Evolutionary conservation across 2,797 vertebrate genomes (phyloP), one percentile per base, ranked within the genome.

Genomic region (Premnoplex brunnescens): DNA sequence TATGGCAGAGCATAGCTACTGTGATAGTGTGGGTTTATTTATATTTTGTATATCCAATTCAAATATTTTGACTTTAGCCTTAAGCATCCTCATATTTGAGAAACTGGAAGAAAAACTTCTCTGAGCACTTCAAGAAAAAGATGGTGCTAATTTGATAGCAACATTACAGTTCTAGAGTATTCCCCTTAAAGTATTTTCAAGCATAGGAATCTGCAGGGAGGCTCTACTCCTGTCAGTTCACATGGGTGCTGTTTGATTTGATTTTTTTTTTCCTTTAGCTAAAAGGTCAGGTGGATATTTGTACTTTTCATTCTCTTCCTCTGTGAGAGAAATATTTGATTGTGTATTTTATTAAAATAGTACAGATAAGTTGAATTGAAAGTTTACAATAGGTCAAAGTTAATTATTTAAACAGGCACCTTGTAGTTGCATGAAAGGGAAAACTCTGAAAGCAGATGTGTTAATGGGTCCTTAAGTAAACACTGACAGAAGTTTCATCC

Each of bases 31-130:
- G 79, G 82, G 88, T 72, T 91, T 94, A 51, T 93, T 95, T 97
- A 32, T 81, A 75, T 95, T 93, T 80, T 88, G 9, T 74, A 17
- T 55, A 74, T 66, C 22, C 27, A 54, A 43, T 76, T 89, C 34
- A 92, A 91, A 89, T 93, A 87, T 93, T 96, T 96, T 95, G 68
- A 79, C 72, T 74, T 82, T 12, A 58, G 52, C 64, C 52, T 92
- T 71, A 74, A 85, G 51, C 32, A 51, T 27, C 67, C 39, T 81
- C 28, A 36, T 60, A 5, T 87, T 76, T 92, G 60, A 79, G 46
- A 80, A 82, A 49, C 0, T 44, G 44, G 18, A 62, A 86, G 55
- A 72, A 89, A 49, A 83, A 30, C 13, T 39, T 62, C 15, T 39
- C 41, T 44, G 21, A 89, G 51, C 9, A 8, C 9, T 56, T 83